phyloP scores from a whole-genome alignment of 2,113 vertebrate genomes.

The Anolis sagrei region DNA sequence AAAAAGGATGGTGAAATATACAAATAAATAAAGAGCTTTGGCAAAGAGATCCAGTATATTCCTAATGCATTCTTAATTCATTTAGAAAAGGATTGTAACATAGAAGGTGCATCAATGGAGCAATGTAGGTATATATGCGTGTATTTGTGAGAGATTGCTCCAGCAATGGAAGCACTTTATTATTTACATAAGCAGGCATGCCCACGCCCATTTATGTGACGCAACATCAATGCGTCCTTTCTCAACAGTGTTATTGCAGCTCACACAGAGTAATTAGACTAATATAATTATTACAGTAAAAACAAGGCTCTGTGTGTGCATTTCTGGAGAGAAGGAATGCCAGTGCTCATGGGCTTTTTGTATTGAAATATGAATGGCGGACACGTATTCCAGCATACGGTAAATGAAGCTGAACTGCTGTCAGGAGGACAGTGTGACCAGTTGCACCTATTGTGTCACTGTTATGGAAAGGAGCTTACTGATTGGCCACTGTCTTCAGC shows the following conservation, averaged over 20 bases:
- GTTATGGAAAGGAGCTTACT: constrained; percentile 79
- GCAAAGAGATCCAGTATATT: background rate
- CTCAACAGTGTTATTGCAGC: constrained; percentile 61
- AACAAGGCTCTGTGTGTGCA: constrained; percentile 53
- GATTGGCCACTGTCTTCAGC: constrained; percentile 83
- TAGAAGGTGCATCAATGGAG: constrained; percentile 36
- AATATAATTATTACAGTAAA: constrained; percentile 73
- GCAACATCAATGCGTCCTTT: constrained; percentile 62
- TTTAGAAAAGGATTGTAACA: constrained; percentile 35
- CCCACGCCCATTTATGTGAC: constrained; percentile 79
- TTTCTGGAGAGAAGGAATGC: constrained; percentile 31
- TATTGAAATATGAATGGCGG: constrained; percentile 77
- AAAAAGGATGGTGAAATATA: constrained; percentile 1
- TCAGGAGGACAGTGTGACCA: constrained; percentile 81
- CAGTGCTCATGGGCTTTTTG: constrained; percentile 51
- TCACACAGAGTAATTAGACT: constrained; percentile 75
- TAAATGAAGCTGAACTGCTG: constrained; percentile 79
- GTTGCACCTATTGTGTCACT: constrained; percentile 84
- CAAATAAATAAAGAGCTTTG: constrained; percentile 39
- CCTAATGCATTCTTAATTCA: constrained; percentile 44
- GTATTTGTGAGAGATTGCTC: constrained; percentile 50
- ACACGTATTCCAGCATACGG: constrained; percentile 71
- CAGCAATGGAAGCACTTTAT: constrained; percentile 72
- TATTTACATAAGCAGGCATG: constrained; percentile 76
- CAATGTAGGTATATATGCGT: background rate